phyloP scores from a whole-genome alignment of 2,888 invertebrate genomes.

The Drosophila bunnanda region DNA sequence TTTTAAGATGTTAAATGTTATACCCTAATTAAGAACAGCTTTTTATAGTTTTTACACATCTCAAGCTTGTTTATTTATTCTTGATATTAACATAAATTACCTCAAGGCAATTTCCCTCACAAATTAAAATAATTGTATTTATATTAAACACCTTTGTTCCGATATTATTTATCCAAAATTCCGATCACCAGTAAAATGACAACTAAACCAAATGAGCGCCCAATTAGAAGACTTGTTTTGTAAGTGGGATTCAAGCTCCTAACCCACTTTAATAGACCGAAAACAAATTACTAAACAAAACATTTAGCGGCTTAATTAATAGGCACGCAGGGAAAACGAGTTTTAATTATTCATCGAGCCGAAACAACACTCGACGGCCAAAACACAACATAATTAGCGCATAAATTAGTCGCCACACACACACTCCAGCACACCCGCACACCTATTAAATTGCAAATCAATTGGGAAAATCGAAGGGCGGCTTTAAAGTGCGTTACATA shows the following conservation, averaged over 20 bases:
- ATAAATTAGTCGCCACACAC: constrained; percentile 52
- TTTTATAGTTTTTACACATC: neutral
- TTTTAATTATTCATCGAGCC: constrained; percentile 64
- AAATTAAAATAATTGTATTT: too few species aligned
- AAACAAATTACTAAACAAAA: constrained; percentile 61
- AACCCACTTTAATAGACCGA: constrained; percentile 14
- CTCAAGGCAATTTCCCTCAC: too few species aligned
- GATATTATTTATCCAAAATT: neutral
- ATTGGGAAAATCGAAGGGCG: constrained; percentile 24
- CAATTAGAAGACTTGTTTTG: constrained; percentile 16
- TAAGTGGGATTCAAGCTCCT: neutral
- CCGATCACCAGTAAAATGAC: neutral
- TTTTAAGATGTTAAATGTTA: too few species aligned
- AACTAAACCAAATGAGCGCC: neutral
- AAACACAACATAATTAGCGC: constrained; percentile 64
- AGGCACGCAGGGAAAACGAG: constrained; percentile 52
- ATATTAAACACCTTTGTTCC: too few species aligned
- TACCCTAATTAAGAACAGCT: neutral
- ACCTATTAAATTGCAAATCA: constrained; percentile 47
- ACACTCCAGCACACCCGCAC: neutral
- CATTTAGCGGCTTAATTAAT: constrained; percentile 64
- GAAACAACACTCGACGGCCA: constrained; percentile 42
- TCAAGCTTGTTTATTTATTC: too few species aligned
- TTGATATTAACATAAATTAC: too few species aligned
- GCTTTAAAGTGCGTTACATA: constrained; percentile 18